Evolutionary conservation across 2,888 invertebrate genomes (phyloP).

Genomic region (Drosophila longiperda): DNA sequence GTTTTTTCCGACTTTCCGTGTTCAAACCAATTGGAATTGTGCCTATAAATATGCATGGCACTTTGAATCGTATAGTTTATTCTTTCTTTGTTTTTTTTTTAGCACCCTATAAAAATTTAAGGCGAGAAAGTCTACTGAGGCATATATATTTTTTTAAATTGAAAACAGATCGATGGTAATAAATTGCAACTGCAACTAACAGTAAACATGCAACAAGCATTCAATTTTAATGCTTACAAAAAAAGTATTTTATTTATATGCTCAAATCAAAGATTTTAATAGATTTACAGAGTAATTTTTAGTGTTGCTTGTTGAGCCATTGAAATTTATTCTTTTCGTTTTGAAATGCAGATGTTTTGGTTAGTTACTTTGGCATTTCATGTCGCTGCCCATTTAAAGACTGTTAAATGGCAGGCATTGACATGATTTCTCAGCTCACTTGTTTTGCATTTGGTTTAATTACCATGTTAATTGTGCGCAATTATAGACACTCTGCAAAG

Average conservation of each 20-base stretch:
- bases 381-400: slow-evolving; percentile 64
- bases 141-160: neutral
- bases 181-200: neutral
- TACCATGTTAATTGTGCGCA: slow-evolving; percentile 67
- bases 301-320: neutral
- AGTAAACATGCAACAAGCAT: neutral
- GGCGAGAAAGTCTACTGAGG: neutral
- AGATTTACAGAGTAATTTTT: slow-evolving; percentile 3
- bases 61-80: slow-evolving; percentile 30
- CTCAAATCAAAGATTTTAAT: too few species aligned
- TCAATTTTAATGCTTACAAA: neutral
- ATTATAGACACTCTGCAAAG: slow-evolving; percentile 51
- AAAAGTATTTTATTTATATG: neutral
- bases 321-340: neutral
- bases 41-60: slow-evolving; percentile 65
- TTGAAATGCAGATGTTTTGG: slow-evolving; percentile 7
- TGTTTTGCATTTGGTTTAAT: slow-evolving; percentile 63
- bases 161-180: neutral
- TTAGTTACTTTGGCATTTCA: slow-evolving; percentile 55
- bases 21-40: slow-evolving; percentile 59
- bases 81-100: neutral
- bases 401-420: slow-evolving; percentile 61
- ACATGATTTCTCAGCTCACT: slow-evolving; percentile 62
- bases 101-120: slow-evolving; percentile 7
- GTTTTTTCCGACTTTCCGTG: slow-evolving; percentile 68